A percentile compares a stretch with the other conserved stretches of the same genome.
phyloP scores from a whole-genome alignment of 2,888 invertebrate genomes.

The Pristionchus maxplancki region DNA sequence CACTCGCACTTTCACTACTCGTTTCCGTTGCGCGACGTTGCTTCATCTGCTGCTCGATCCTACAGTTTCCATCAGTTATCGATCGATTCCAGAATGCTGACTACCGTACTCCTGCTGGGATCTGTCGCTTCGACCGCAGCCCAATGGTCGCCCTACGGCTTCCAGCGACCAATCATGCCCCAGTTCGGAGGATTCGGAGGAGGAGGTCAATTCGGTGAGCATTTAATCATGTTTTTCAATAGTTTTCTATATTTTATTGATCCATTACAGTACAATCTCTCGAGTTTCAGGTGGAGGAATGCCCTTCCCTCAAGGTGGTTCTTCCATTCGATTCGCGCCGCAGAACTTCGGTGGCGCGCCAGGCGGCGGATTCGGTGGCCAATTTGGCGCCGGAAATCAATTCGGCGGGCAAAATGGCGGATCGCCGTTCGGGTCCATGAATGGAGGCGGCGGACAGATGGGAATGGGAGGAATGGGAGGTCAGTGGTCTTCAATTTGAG shows the following conservation, averaged over 20 bases:
- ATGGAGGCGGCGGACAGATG: background rate
- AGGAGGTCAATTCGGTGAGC: background rate
- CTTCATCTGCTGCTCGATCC: background rate
- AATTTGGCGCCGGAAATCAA: background rate
- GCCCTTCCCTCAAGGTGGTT: background rate
- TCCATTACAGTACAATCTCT: background rate
- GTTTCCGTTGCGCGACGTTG: background rate
- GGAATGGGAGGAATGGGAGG: constrained; percentile 27
- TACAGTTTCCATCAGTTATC: constrained; percentile 3
- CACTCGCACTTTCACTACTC: constrained; percentile 19
- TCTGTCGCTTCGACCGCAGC: background rate
- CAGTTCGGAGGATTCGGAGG: constrained; percentile 34
- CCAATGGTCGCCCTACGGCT: constrained; percentile 27
- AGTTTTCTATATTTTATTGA: background rate
- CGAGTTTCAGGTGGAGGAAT: background rate
- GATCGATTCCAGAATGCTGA: constrained; percentile 26
- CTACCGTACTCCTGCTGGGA: background rate
- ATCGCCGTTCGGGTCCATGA: background rate
- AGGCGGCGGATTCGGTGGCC: background rate
- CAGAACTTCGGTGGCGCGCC: background rate
- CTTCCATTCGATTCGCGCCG: constrained; percentile 24
- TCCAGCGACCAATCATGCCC: constrained; percentile 21
- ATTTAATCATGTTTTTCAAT: no score
- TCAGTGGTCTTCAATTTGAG: background rate
- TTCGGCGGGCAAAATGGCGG: background rate